Evolutionary conservation across 2,113 vertebrate genomes (phyloP), one percentile per base, ranked within the genome.

Genomic region (Laterallus jamaicensis): DNA sequence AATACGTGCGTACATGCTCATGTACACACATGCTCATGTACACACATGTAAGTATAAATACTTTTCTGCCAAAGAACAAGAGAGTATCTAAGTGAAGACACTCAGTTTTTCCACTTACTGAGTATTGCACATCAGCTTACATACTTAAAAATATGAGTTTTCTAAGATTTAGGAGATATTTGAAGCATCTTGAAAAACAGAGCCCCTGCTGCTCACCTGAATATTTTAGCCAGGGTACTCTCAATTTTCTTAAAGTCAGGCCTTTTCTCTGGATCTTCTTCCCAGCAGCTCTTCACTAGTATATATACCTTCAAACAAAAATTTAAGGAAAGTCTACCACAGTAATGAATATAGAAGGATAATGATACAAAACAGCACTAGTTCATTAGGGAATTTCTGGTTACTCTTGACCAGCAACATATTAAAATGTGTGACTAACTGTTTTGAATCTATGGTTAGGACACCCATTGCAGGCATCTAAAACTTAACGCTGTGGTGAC

Each of bases 201-300:
- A 90, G 63, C 19, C 39, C 18, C 9, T 77, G 68, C 60, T 44
- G 47, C 92, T 39, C 97, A 99, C 99, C 99, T 99, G 98, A 99
- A 99, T 96, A 99, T 99, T 96, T 99, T 99, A 89, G 98, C 98
- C 88, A 99, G 95, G 7, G 96, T 98, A 69, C 63, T 97, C 92
- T 99, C 99, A 60, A 99, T 99, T 98, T 97, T 99, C 97, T 99
- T 99, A 92, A 99, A 99, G 96, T 99, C 99, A 25, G 99, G 99
- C 90, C 99, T 98, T 95, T 98, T 99, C 81, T 99, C 99, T 59
- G 99, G 99, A 95, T 99, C 99, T 97, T 99, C 99, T n/a, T 99
- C 99, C 99, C 99, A 99, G 96, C 99, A 99, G 97, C 40, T 99
- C 91, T 98, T 99, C 90, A 99, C 99, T 81, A 99, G 97, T 39